These are phyloP conservation scores for Corythucha ciliata DNA, from an alignment of 2,888 invertebrate species.

Conservation along the genomic window DNA sequence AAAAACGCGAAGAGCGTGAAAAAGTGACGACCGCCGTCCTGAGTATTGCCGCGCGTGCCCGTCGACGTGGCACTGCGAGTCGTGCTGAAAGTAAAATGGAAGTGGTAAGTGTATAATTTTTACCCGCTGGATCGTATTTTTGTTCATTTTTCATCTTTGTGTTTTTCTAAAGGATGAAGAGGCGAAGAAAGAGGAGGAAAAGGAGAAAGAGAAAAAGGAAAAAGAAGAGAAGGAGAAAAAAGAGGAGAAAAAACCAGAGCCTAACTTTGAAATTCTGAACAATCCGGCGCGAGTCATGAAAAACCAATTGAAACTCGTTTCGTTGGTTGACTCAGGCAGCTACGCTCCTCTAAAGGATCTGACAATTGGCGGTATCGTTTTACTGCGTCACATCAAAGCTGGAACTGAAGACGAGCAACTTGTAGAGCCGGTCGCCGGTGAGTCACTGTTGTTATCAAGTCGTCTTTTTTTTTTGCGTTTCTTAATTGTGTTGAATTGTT, in stretches of 20 bases:
- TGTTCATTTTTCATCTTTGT: too few relatives aligned
- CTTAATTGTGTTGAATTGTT: slow-evolving; percentile 1
- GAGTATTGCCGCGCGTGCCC: slow-evolving; percentile 89
- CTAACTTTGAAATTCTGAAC: slow-evolving; percentile 77
- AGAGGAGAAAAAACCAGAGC: slow-evolving; percentile 77
- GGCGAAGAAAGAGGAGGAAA: slow-evolving; percentile 41
- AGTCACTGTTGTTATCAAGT: too few relatives aligned
- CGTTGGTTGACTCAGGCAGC: slow-evolving; percentile 67
- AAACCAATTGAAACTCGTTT: slow-evolving; percentile 62
- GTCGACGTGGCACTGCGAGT: slow-evolving; percentile 53
- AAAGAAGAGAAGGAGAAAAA: slow-evolving; percentile 47
- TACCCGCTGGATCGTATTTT: slow-evolving; percentile 36
- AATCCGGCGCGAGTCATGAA: slow-evolving; percentile 94
- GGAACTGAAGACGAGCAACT: slow-evolving; percentile 73
- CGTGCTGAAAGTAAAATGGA: slow-evolving; percentile 64
- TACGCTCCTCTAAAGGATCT: slow-evolving; percentile 86
- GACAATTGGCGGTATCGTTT: slow-evolving; percentile 89
- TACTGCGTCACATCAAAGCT: slow-evolving; percentile 78
- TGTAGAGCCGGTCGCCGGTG: slow-evolving; percentile 80
- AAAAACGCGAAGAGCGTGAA: slow-evolving; percentile 95
- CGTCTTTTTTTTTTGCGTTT: neutral
- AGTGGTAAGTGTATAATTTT: slow-evolving; percentile 43
- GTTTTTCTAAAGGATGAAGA: slow-evolving; percentile 36
- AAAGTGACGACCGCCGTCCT: slow-evolving; percentile 96
- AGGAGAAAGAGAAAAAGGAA: slow-evolving; percentile 42